Evolutionary conservation across 2,888 invertebrate genomes (phyloP).

Genomic region (Marronus borbonicus): DNA sequence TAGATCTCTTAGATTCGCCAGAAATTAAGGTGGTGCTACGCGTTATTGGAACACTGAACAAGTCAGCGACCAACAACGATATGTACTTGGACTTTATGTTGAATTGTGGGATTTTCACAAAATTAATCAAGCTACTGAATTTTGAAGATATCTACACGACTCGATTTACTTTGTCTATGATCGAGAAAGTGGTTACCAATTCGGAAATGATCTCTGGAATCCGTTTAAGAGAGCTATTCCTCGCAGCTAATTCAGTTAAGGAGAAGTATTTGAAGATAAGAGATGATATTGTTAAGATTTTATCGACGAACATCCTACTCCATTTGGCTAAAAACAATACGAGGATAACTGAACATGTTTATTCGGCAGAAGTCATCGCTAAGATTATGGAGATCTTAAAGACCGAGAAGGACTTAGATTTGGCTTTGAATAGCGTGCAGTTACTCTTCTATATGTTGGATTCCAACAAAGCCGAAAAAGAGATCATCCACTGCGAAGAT

Average conservation of each 20-base stretch:
- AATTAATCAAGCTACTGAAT: neutral
- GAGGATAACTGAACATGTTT: conserved; percentile 14
- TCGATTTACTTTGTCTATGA: conserved; percentile 20
- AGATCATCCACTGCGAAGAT: neutral
- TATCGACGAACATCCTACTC: neutral
- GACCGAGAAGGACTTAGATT: conserved; percentile 7
- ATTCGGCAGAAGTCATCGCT: conserved; percentile 5
- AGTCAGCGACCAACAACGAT: neutral
- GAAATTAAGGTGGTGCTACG: conserved; percentile 11
- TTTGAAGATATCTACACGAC: conserved; percentile 3
- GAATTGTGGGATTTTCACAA: neutral
- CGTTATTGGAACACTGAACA: conserved; percentile 9
- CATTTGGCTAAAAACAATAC: neutral
- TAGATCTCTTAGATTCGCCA: conserved; percentile 26
- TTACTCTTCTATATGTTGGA: conserved; percentile 41
- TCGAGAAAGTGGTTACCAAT: conserved; percentile 13
- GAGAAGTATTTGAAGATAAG: conserved; percentile 15
- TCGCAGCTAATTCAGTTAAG: neutral
- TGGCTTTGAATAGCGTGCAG: conserved; percentile 18
- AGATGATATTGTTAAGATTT: conserved; percentile 6
- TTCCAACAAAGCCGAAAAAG: conserved; percentile 1
- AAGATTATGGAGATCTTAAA: conserved; percentile 32
- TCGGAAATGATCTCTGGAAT: neutral
- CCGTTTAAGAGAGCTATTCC: neutral
- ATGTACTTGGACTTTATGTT: conserved; percentile 5